Percentiles rank a stretch among this genome's conserved stretches.
These are phyloP conservation scores for Panopea generosa DNA, from an alignment of 2,888 invertebrate genomes.

Conservation along the genomic window DNA sequence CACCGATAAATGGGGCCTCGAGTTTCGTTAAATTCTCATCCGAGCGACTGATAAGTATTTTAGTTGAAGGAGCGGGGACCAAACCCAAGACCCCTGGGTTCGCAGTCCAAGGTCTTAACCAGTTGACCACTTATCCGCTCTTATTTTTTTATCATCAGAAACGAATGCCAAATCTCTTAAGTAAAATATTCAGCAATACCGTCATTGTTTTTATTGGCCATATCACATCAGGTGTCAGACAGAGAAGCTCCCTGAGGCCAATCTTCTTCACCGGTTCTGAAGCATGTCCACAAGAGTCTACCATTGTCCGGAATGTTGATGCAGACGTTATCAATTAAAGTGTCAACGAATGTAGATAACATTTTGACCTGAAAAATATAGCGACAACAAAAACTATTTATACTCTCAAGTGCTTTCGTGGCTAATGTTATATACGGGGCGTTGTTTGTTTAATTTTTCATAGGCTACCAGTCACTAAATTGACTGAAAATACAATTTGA, in stretches of 20 bases:
- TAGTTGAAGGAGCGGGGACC: no score
- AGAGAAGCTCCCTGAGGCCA: slow-evolving; percentile 26
- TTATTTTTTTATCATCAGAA: no score
- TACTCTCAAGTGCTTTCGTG: background rate
- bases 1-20: no score
- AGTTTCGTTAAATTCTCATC: no score
- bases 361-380: slow-evolving; percentile 31
- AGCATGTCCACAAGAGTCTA: slow-evolving; percentile 3
- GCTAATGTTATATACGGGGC: background rate
- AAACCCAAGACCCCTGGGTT: no score
- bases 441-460: slow-evolving; percentile 8
- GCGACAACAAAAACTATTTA: slow-evolving; percentile 37
- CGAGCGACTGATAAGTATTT: no score
- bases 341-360: slow-evolving; percentile 52
- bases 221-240: slow-evolving; percentile 39
- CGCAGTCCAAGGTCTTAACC: no score
- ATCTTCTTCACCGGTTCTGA: slow-evolving; percentile 26
- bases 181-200: background rate
- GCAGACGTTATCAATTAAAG: slow-evolving; percentile 59
- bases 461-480: background rate
- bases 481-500: background rate
- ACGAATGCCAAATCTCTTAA: background rate
- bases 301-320: slow-evolving; percentile 39
- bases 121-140: no score
- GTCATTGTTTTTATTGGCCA: slow-evolving; percentile 10